phyloP scores from a whole-genome alignment of 2,797 vertebrate species.

The Octomys mimax region DNA sequence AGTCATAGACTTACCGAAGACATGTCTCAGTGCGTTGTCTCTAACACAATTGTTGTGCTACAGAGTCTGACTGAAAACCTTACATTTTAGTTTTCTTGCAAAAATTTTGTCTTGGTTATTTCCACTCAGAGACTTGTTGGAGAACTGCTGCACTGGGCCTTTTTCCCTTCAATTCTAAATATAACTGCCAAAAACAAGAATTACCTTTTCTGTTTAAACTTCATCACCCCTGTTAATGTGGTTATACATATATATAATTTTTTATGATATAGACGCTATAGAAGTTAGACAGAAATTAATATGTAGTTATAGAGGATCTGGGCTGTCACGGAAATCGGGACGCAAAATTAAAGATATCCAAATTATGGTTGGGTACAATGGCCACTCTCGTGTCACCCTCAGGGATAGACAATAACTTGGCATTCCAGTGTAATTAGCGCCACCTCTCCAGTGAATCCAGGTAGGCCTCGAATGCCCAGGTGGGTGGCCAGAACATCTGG shows the following conservation, averaged over 20 bases:
- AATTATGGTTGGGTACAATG: neutral
- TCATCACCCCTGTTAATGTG: neutral
- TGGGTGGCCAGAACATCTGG: neutral
- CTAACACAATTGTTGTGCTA: neutral
- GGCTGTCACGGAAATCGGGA: neutral
- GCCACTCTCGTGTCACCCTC: neutral
- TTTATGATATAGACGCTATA: too few species aligned
- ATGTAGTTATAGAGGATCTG: neutral
- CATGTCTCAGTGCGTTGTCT: neutral
- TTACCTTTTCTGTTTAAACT: neutral
- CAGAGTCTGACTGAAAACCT: neutral
- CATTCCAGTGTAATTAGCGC: neutral
- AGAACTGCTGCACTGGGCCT: neutral
- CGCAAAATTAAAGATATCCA: neutral
- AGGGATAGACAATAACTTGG: neutral
- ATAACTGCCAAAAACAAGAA: neutral
- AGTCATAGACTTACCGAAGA: neutral
- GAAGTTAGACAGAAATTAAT: neutral
- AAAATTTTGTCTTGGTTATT: neutral
- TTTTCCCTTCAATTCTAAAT: slow-evolving; percentile 1
- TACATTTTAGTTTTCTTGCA: neutral
- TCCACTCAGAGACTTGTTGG: neutral
- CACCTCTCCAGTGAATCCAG: neutral
- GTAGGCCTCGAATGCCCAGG: neutral
- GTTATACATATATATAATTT: too few species aligned